Conservation (phyloP, 2,888 invertebrate genomes). For the Caenorhabditis becei region DNA sequence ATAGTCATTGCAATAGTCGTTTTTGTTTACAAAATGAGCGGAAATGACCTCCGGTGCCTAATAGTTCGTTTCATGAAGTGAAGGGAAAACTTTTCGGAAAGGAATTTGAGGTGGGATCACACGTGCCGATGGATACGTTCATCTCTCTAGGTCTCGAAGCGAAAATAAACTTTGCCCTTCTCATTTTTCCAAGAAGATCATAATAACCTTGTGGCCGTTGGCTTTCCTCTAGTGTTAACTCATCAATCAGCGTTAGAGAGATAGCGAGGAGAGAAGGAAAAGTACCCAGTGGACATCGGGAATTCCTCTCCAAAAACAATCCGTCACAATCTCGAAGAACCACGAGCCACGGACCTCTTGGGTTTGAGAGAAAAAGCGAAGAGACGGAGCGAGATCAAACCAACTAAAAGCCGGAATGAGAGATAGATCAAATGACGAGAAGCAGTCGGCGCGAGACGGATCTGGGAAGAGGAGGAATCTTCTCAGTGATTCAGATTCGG, state of each 20-base stretch:
- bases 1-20: background rate
- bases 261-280: constrained; percentile 87
- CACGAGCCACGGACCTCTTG: background rate
- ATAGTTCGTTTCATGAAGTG: constrained; percentile 27
- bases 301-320: constrained; percentile 86
- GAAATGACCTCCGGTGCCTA: constrained; percentile 43
- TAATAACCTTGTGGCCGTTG: background rate
- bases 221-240: background rate
- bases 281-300: constrained; percentile 84
- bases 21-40: constrained; percentile 40
- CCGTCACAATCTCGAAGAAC: background rate
- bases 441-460: constrained; percentile 4
- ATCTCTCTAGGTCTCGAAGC: background rate
- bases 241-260: constrained; percentile 4
- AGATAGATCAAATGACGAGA: constrained; percentile 7
- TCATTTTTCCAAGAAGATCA: constrained; percentile 6
- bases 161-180: constrained; percentile 12
- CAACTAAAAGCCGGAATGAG: background rate
- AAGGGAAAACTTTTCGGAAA: constrained; percentile 9
- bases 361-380: background rate
- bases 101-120: background rate
- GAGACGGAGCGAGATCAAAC: background rate
- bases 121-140: background rate
- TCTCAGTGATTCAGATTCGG: background rate
- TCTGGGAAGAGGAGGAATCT: background rate